phyloP scores from a whole-genome alignment of 1,140 invertebrate genomes.

The Philopotamus ludificatus region DNA sequence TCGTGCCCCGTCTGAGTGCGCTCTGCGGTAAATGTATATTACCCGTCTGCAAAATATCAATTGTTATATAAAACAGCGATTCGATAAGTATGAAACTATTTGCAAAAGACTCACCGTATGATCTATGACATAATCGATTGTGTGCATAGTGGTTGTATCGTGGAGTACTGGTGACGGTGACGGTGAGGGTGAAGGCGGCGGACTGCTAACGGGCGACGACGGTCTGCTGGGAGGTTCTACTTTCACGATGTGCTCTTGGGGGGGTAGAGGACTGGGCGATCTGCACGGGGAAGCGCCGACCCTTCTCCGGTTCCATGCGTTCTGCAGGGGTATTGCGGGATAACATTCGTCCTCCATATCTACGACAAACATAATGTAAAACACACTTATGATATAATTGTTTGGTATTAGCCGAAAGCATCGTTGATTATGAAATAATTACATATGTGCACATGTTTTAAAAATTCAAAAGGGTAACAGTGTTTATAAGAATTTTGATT shows the following conservation, averaged over 20 bases:
- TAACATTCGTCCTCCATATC: conserved; percentile 85
- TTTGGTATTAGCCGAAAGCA: too few relatives aligned
- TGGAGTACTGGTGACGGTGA: conserved; percentile 44
- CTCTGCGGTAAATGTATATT: conserved; percentile 58
- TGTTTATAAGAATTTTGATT: too few relatives aligned
- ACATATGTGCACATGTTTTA: too few relatives aligned
- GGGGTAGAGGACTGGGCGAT: conserved; percentile 44
- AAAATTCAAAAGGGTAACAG: too few relatives aligned
- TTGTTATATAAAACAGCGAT: background rate
- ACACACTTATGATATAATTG: too few relatives aligned
- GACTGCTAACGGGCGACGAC: conserved; percentile 66
- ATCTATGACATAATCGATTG: conserved; percentile 56
- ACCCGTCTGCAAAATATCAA: conserved; percentile 48
- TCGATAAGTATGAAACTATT: background rate
- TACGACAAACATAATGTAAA: too few relatives aligned
- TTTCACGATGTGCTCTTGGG: conserved; percentile 59
- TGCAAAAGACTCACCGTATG: conserved; percentile 51
- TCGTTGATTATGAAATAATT: too few relatives aligned
- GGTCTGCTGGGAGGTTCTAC: conserved; percentile 68
- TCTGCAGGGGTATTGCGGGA: conserved; percentile 69
- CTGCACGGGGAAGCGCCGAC: conserved; percentile 43
- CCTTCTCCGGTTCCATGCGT: conserved; percentile 51
- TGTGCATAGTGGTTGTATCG: conserved; percentile 43
- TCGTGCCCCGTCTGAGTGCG: conserved; percentile 60
- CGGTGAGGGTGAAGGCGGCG: conserved; percentile 61